A percentile compares a stretch with the other conserved stretches of the same genome.
Evolutionary conservation across 2,888 invertebrate genomes (phyloP).

Genomic region (Halictus quadricinctus): DNA sequence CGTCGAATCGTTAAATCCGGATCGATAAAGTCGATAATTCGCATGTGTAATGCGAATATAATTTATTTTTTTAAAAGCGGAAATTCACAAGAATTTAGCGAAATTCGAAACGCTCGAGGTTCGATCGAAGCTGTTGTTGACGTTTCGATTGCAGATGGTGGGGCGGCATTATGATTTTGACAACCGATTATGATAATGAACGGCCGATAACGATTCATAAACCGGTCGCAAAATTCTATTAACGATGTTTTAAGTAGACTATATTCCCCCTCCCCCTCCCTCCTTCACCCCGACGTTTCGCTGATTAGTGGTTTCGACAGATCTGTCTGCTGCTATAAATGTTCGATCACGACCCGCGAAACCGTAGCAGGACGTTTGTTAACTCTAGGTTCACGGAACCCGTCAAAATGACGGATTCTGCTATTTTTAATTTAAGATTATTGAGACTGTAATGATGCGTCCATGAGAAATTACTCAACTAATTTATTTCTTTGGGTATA

Average conservation of each 20-base stretch:
- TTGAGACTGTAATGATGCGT: too few relatives aligned
- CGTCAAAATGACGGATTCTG: too few relatives aligned
- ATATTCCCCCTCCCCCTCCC: neutral
- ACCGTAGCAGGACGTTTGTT: neutral
- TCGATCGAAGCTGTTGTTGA: neutral
- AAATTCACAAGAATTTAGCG: neutral
- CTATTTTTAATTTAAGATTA: too few relatives aligned
- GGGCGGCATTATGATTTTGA: slow-evolving; percentile 18
- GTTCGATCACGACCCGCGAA: neutral
- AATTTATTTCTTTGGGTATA: too few relatives aligned
- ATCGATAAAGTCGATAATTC: too few relatives aligned
- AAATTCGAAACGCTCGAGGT: neutral
- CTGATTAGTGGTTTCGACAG: neutral
- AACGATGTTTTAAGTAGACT: slow-evolving; percentile 33
- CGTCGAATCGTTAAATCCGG: too few relatives aligned
- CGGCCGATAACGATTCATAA: slow-evolving; percentile 44
- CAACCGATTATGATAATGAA: slow-evolving; percentile 40
- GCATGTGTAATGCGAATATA: too few relatives aligned
- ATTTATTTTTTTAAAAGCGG: neutral
- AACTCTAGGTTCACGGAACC: neutral
- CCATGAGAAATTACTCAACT: too few relatives aligned
- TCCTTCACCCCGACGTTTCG: neutral
- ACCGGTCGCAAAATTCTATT: slow-evolving; percentile 12
- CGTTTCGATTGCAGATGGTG: neutral
- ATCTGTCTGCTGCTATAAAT: neutral